phyloP scores from a whole-genome alignment of 1,140 invertebrate genomes.

The Drosophila prosaltans region DNA sequence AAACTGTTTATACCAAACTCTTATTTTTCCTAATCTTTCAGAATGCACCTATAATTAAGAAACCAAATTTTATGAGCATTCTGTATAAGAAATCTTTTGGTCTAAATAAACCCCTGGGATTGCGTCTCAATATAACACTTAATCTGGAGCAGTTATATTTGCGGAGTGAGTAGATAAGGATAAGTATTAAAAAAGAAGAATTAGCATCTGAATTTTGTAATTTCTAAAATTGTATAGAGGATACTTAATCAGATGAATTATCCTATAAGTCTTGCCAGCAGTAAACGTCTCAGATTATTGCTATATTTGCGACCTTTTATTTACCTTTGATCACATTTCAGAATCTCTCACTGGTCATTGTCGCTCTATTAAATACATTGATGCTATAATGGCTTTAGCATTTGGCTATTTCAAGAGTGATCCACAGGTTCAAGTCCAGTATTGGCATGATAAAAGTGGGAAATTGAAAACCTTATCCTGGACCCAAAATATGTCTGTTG shows the following conservation, averaged over 20 bases:
- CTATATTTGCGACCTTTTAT: no score
- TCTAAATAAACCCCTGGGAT: slow-evolving; percentile 52
- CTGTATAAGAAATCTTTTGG: slow-evolving; percentile 67
- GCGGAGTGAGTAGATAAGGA: slow-evolving; percentile 49
- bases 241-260: no score
- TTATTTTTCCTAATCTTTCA: neutral
- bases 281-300: no score
- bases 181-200: no score
- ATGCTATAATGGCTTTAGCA: slow-evolving; percentile 66
- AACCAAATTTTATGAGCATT: slow-evolving; percentile 34
- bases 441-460: slow-evolving; percentile 57
- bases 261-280: no score
- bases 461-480: slow-evolving; percentile 52
- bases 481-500: slow-evolving; percentile 46
- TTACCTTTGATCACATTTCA: neutral
- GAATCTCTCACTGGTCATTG: slow-evolving; percentile 55
- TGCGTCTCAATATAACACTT: slow-evolving; percentile 68
- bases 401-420: slow-evolving; percentile 72
- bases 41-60: neutral
- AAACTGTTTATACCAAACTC: no score
- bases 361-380: slow-evolving; percentile 53
- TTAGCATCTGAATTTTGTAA: no score
- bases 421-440: slow-evolving; percentile 49
- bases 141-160: slow-evolving; percentile 67
- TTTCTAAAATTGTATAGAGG: no score